Conservation (phyloP, 1,140 invertebrate genomes). For the Argopecten irradians region DNA sequence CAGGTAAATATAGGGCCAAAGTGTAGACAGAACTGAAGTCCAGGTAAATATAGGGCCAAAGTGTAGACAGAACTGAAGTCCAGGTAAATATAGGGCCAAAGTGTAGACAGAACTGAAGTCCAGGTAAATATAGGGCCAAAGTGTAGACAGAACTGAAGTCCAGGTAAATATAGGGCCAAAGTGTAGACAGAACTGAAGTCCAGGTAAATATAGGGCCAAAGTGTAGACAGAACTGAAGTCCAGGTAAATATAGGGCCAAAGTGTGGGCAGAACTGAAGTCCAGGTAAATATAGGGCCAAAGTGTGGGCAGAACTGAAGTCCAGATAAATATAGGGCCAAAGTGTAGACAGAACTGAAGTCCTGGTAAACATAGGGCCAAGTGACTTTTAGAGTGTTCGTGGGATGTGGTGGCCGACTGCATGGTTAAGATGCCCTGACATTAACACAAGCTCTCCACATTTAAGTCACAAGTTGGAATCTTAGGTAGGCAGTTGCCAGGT, state of each 20-base stretch:
- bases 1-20: slow-evolving; percentile 85
- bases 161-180: slow-evolving; percentile 93
- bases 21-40: slow-evolving; percentile 87
- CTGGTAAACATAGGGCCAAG: neutral
- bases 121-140: slow-evolving; percentile 93
- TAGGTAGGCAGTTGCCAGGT: too few relatives aligned
- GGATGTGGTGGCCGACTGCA: too few relatives aligned
- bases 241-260: slow-evolving; percentile 91
- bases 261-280: slow-evolving; percentile 92
- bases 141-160: slow-evolving; percentile 92
- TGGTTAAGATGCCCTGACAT: too few relatives aligned
- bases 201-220: slow-evolving; percentile 93
- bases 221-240: slow-evolving; percentile 92
- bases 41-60: slow-evolving; percentile 55
- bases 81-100: slow-evolving; percentile 93
- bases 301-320: neutral
- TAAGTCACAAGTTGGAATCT: too few relatives aligned
- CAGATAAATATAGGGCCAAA: slow-evolving; percentile 85
- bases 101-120: slow-evolving; percentile 92
- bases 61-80: slow-evolving; percentile 92
- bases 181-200: slow-evolving; percentile 92
- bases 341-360: slow-evolving; percentile 87
- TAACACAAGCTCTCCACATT: too few relatives aligned
- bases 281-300: slow-evolving; percentile 83
- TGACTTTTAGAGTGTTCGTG: too few relatives aligned